phyloP scores from a whole-genome alignment of 2,113 vertebrate species.

The Mustelus asterias region DNA sequence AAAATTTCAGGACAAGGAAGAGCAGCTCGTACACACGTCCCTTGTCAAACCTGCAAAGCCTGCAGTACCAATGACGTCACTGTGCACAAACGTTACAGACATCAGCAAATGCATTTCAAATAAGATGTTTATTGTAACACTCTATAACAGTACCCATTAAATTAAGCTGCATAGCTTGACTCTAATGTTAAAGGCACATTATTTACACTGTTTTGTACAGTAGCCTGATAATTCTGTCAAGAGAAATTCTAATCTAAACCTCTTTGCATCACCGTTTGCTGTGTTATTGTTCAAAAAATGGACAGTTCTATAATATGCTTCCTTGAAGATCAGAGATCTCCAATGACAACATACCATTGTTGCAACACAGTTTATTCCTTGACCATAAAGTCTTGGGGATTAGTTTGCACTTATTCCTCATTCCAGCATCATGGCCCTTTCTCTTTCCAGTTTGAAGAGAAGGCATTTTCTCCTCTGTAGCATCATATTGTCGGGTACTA shows the following conservation, averaged over 20 bases:
- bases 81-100: no score
- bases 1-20: no score
- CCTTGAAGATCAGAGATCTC: not conserved
- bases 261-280: not conserved
- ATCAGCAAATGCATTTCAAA: no score
- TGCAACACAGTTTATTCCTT: not conserved
- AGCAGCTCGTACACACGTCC: no score
- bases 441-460: not conserved
- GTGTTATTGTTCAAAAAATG: not conserved
- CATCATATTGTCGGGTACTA: not conserved
- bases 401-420: not conserved
- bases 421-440: not conserved
- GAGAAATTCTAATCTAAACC: not conserved
- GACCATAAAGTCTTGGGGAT: not conserved
- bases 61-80: no score
- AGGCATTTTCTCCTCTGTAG: not conserved
- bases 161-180: not conserved
- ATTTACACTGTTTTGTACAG: not conserved
- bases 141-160: not conserved
- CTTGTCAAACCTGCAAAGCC: no score
- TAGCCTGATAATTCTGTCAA: not conserved
- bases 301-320: not conserved
- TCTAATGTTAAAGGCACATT: not conserved
- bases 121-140: no score
- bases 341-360: not conserved